Evolutionary conservation across 2,797 vertebrate genomes (phyloP).

Genomic region (Potorous gilbertii): DNA sequence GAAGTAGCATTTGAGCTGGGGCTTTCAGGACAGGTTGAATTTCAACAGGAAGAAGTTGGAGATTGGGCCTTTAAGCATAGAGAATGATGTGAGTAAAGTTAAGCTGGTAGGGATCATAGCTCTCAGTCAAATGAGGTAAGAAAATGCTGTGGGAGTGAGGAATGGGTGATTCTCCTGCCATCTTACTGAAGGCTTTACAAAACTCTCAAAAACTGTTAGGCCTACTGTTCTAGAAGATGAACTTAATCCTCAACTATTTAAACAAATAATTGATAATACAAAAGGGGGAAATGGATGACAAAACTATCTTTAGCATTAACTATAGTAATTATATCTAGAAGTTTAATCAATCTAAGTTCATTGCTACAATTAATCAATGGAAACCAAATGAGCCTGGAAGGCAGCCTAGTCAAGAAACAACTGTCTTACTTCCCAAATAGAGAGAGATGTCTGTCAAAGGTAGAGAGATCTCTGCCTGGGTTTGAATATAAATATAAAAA

Average conservation of each 20-base stretch:
- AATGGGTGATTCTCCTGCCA: background rate
- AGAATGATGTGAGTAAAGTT: background rate
- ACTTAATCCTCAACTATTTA: background rate
- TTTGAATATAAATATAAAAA: background rate
- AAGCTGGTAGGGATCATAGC: background rate
- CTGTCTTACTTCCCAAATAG: background rate
- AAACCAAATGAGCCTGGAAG: background rate
- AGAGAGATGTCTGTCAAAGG: background rate
- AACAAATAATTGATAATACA: background rate
- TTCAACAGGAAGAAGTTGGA: background rate
- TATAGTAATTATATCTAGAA: background rate
- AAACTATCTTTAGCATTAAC: background rate
- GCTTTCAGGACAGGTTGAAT: background rate
- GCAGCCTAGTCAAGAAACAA: background rate
- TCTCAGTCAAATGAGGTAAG: background rate
- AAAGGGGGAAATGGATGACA: background rate
- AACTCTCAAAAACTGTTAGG: background rate
- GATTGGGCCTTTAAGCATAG: background rate
- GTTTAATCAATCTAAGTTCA: background rate
- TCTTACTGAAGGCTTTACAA: background rate
- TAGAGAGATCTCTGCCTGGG: background rate
- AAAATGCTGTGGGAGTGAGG: background rate
- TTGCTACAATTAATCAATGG: background rate
- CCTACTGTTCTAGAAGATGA: background rate
- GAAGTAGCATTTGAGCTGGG: background rate